Evolutionary conservation across 1,140 invertebrate species (phyloP), one percentile per base, ranked within the genome.

Genomic region (Drosophila bipectinata): DNA sequence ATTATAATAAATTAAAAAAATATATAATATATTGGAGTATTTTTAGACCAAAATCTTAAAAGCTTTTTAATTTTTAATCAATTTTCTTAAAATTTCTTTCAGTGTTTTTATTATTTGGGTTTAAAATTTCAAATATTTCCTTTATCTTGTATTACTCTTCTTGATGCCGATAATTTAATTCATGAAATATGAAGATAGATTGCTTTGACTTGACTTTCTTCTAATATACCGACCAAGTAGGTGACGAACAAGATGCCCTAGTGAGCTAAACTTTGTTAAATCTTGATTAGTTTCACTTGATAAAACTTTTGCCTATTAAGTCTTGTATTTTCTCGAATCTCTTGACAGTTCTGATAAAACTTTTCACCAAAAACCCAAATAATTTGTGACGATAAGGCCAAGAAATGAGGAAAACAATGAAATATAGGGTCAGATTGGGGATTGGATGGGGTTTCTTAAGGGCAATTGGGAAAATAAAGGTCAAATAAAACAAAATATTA

Each of bases 131-230:
- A 18, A 15, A 18, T 6, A 2, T 44, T 12, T 15, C 1, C n/a
- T 14, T 4, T 5, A 18, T 18, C 7, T 44, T 5, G 4, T 41
- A 9, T 66, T 34, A 39, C 58, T 55, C 28, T 21, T 55, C 71
- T 60, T 56, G 34, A 49, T 56, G 73, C 71, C 59, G 59, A 77
- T 82, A 82, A 82, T 82, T 83, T 83, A 77, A 83, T 83, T 83
- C 72, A 83, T 84, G 63, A 48, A 72, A 79, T 56, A 75, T 79
- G 51, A 83, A 79, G 79, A 79, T 72, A 62, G 57, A 79, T 74
- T 72, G 48, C 58, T 12, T 28, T 57, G 3, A 3, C 10, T 18
- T 34, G 18, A 66, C 21, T 21, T 21, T 21, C 21, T 0, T 21
- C 21, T 3, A 21, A 21, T 21, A 21, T 21, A 1, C 3, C 21